These are phyloP conservation scores for Galago senegalensis DNA, from an alignment of 2,797 vertebrate species.

Conservation along the genomic window DNA sequence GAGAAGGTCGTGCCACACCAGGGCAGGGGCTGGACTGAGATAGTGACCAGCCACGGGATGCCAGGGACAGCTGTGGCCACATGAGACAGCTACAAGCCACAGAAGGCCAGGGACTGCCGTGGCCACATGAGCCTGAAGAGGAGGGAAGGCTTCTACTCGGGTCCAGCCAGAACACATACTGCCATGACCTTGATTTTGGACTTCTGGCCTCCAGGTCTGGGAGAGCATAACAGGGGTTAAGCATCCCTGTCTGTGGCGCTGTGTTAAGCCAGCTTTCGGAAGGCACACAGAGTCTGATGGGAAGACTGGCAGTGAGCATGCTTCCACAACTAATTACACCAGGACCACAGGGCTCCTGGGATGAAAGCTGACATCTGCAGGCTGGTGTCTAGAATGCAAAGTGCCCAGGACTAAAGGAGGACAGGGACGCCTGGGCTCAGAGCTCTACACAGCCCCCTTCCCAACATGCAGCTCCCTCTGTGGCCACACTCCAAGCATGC, in stretches of 20 bases:
- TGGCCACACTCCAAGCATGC: fast-evolving
- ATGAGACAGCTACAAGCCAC: neutral
- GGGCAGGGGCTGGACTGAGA: fast-evolving
- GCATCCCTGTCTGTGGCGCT: fast-evolving
- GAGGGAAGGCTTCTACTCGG: neutral
- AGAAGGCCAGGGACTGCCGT: fast-evolving
- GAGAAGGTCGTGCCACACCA: fast-evolving
- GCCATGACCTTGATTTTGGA: neutral
- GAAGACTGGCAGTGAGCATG: fast-evolving
- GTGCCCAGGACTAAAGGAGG: neutral
- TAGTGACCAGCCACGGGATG: fast-evolving
- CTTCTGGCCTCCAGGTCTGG: neutral
- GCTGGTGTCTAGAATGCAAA: neutral
- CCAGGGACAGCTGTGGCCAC: fast-evolving
- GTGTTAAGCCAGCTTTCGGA: fast-evolving
- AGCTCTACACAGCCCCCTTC: fast-evolving
- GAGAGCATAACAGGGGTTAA: neutral
- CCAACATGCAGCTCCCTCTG: fast-evolving
- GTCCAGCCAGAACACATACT: fast-evolving
- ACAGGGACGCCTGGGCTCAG: neutral
- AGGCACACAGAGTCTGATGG: fast-evolving
- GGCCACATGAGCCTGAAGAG: fast-evolving
- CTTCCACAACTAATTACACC: fast-evolving
- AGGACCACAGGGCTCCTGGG: fast-evolving
- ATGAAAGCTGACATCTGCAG: neutral